phyloP scores from a whole-genome alignment of 1,140 invertebrate species.

The Scylla paramamosain region DNA sequence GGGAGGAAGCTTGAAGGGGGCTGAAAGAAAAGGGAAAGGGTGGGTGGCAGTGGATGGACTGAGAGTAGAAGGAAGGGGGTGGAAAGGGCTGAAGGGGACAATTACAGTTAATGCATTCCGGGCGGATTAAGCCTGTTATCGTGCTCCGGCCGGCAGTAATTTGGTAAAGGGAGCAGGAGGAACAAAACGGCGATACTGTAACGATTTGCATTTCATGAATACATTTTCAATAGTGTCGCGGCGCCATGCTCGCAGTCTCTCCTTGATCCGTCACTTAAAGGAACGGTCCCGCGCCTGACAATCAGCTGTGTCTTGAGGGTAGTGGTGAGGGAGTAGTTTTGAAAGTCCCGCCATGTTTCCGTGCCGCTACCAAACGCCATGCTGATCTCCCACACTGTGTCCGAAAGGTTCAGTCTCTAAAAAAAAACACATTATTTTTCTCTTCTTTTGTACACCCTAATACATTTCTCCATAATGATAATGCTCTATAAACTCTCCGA shows the following conservation, averaged over 20 bases:
- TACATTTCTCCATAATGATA: neutral
- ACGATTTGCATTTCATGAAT: constrained; percentile 72
- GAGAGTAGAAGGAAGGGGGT: neutral
- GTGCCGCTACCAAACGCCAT: constrained; percentile 35
- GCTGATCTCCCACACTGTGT: constrained; percentile 15
- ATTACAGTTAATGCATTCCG: constrained; percentile 54
- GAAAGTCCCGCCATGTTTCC: constrained; percentile 56
- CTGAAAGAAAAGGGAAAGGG: neutral
- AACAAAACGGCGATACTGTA: constrained; percentile 52
- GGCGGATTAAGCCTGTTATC: constrained; percentile 41
- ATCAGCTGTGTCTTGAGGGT: neutral
- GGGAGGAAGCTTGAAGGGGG: neutral
- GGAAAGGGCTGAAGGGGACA: neutral
- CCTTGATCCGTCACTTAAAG: neutral
- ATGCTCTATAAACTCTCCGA: neutral
- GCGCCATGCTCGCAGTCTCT: neutral
- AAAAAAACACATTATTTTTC: neutral
- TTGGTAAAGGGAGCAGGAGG: neutral
- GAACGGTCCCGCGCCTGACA: neutral
- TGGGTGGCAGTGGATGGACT: neutral
- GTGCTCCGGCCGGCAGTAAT: neutral
- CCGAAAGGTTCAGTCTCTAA: constrained; percentile 1
- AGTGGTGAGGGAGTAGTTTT: neutral
- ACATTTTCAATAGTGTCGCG: constrained; percentile 8
- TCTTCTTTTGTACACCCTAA: neutral